Percentiles rank a stretch among this genome's conserved stretches.
Conservation (phyloP, 2,113 vertebrate genomes). For the Solea senegalensis region DNA sequence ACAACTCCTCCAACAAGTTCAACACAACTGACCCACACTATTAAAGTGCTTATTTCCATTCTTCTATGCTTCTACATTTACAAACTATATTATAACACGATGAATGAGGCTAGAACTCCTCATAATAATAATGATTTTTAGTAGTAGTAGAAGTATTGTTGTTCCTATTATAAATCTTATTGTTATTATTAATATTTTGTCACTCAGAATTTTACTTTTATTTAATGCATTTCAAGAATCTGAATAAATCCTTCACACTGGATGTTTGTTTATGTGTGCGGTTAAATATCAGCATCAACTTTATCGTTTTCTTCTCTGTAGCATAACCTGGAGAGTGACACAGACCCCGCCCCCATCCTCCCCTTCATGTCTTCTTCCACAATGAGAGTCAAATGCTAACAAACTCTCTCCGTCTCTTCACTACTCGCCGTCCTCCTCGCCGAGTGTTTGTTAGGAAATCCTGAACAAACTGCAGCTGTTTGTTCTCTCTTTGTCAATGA, state of each 20-base stretch:
- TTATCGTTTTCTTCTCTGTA: neutral
- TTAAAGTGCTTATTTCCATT: no score
- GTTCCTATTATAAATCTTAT: no score
- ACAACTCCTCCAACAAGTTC: constrained; percentile 1
- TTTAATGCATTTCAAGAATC: neutral
- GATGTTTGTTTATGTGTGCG: neutral
- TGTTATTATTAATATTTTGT: neutral
- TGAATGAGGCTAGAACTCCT: no score
- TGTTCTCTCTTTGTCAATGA: constrained; percentile 84
- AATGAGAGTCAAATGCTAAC: constrained; percentile 19
- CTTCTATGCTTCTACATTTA: no score
- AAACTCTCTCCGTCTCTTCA: constrained; percentile 31
- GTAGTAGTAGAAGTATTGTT: no score
- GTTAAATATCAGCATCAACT: neutral
- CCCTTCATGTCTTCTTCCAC: constrained; percentile 16
- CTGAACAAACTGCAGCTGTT: constrained; percentile 84
- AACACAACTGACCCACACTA: constrained; percentile 12
- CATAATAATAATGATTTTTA: no score
- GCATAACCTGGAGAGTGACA: neutral
- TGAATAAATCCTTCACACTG: neutral
- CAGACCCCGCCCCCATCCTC: no score
- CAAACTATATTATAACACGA: no score
- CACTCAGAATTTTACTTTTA: neutral
- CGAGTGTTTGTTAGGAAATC: constrained; percentile 86
- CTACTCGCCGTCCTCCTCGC: constrained; percentile 59